Evolutionary conservation across 2,113 vertebrate genomes (phyloP), one percentile per base, ranked within the genome.

Genomic region (Callospermophilus lateralis): DNA sequence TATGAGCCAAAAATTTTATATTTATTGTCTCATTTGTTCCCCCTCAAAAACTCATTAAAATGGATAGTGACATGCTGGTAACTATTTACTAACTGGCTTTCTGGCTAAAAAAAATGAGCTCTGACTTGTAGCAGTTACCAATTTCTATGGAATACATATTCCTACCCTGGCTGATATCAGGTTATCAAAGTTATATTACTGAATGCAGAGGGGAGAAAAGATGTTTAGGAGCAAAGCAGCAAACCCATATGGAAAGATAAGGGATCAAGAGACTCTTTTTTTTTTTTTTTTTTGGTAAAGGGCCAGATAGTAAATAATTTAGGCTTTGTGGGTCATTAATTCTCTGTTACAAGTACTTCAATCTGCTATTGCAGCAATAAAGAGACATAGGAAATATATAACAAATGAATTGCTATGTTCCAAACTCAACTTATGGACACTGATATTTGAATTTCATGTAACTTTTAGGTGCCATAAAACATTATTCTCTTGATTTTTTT

Each of bases 361-460:
- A 6, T 94, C 34, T 63, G 22, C 19, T 67, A 48, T 58, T 80
- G 72, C 67, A 83, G 13, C 7, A 65, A 70, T 67, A 34, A 93
- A 58, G 20, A 32, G 17, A n/a, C 20, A 39, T 80, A 85, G 9
- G 63, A 53, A 81, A 37, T 67, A 76, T 63, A n/a, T 42, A 68
- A 19, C 32, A 73, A 81, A 72, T 58, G 5, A 90, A 32, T 85
- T 74, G 53, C 26, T 94, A 0, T 88, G 19, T 32, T 55, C 45
- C 19, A 80, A 93, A n/a, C 34, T 95, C 73, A 65, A 87, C 12
- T 76, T 83, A 65, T 34, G n/a, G 78, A 68, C 61, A 51, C 15
- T 89, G 65, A 76, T 80, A 70, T 61, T 85, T 86, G 51, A 76
- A 91, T 84, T 91, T 95, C 83, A 96, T 77, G 48, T 20, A 88